Conservation (phyloP, 2,113 vertebrate genomes). For the Notiomystis cincta region DNA sequence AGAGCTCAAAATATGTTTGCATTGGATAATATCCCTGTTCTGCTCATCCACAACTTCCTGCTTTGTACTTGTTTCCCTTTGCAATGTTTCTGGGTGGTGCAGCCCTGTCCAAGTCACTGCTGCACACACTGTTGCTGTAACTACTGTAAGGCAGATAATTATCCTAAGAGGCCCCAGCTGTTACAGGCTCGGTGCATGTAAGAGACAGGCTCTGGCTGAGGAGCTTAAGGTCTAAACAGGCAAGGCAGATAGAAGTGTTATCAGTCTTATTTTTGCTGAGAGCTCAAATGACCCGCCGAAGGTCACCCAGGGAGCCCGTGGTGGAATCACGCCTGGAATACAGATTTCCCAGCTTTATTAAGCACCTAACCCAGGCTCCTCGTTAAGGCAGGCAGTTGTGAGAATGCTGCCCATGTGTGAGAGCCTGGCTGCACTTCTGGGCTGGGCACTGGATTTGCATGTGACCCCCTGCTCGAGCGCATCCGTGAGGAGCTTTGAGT, state of each 20-base stretch:
- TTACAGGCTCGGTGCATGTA: neutral
- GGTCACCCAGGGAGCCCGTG: conserved; percentile 1
- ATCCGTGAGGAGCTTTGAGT: neutral
- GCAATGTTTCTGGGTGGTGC: neutral
- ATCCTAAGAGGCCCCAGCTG: neutral
- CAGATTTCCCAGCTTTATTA: neutral
- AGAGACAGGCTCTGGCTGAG: neutral
- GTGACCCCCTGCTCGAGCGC: neutral
- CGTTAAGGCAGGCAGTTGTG: neutral
- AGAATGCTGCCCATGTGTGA: neutral
- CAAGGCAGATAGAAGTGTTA: conserved; percentile 25
- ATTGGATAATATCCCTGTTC: neutral
- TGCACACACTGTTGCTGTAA: neutral
- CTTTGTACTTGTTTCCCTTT: neutral
- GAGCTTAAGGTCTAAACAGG: conserved; percentile 18
- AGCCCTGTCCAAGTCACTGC: neutral
- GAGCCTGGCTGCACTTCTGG: neutral
- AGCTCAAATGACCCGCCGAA: conserved; percentile 21
- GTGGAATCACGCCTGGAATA: neutral
- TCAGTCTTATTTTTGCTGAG: conserved; percentile 10
- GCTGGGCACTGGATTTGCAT: neutral
- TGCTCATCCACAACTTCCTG: neutral
- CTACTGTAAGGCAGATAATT: neutral
- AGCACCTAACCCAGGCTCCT: neutral
- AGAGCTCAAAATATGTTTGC: conserved; percentile 1